A percentile compares a stretch with the other conserved stretches of the same genome.
Conservation (phyloP, 2,797 vertebrate genomes). For the Neosalanx taihuensis region DNA sequence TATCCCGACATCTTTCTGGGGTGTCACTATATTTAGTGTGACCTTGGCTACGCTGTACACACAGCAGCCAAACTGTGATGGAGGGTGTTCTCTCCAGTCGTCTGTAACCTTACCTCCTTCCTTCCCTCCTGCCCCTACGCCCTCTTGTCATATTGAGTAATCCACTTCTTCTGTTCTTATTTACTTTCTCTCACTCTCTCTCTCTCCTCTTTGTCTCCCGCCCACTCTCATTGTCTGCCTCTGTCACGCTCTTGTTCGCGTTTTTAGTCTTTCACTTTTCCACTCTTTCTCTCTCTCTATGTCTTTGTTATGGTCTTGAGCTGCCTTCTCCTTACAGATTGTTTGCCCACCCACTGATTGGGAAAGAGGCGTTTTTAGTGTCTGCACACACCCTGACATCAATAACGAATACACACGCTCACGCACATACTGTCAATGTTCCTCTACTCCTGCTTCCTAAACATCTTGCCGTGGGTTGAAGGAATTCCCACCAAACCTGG, state of each 20-base stretch:
- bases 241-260: not conserved
- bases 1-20: slow-evolving; percentile 9
- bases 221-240: not conserved
- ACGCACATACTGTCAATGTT: not conserved
- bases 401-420: not conserved
- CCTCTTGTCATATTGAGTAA: too few relatives aligned
- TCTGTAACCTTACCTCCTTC: not conserved
- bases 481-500: too few relatives aligned
- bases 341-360: slow-evolving; percentile 62
- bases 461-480: too few relatives aligned
- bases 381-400: slow-evolving; percentile 1
- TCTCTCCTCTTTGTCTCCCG: not conserved
- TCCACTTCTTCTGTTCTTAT: too few relatives aligned
- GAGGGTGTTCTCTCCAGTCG: not conserved
- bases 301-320: slow-evolving; percentile 2
- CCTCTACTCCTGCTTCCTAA: too few relatives aligned
- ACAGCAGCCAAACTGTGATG: slow-evolving; percentile 30
- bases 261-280: not conserved
- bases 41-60: slow-evolving; percentile 52
- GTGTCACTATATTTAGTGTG: slow-evolving; percentile 48
- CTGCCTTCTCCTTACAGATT: slow-evolving; percentile 44
- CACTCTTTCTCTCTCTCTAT: not conserved
- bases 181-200: not conserved
- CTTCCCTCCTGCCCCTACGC: not conserved
- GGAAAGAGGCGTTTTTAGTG: slow-evolving; percentile 46